phyloP scores from a whole-genome alignment of 1,140 invertebrate species.

The Ridgeia piscesae region DNA sequence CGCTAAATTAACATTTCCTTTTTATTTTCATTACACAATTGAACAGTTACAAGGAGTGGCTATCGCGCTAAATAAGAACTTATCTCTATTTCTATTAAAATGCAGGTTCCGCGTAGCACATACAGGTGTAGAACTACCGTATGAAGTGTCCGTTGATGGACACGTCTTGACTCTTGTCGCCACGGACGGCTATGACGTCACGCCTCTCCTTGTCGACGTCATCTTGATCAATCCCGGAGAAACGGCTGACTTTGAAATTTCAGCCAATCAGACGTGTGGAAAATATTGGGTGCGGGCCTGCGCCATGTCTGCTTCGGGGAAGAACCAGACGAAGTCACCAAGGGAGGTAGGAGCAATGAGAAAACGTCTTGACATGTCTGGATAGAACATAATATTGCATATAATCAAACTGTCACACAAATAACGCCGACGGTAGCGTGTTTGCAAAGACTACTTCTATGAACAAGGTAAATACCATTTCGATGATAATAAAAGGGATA shows the following conservation, averaged over 20 bases:
- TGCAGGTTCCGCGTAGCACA: conserved; percentile 11
- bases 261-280: neutral
- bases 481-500: no score
- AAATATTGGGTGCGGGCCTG: conserved; percentile 9
- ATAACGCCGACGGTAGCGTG: no score
- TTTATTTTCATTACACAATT: no score
- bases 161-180: conserved; percentile 16
- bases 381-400: no score
- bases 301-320: neutral
- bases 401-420: no score
- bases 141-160: conserved; percentile 10
- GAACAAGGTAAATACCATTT: no score
- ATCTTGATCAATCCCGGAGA: conserved; percentile 22
- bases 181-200: conserved; percentile 16
- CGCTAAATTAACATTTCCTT: no score
- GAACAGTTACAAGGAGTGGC: no score
- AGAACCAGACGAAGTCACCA: neutral
- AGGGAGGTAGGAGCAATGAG: neutral
- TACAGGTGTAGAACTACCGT: neutral
- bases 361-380: no score
- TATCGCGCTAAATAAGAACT: no score
- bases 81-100: neutral
- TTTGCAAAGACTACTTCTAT: no score
- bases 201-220: conserved; percentile 13
- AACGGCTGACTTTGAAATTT: conserved; percentile 22